Percentiles rank a stretch among this genome's conserved stretches.
These are phyloP conservation scores for Triplophysa bombifrons DNA, from an alignment of 2,797 vertebrate genomes.

Conservation along the genomic window DNA sequence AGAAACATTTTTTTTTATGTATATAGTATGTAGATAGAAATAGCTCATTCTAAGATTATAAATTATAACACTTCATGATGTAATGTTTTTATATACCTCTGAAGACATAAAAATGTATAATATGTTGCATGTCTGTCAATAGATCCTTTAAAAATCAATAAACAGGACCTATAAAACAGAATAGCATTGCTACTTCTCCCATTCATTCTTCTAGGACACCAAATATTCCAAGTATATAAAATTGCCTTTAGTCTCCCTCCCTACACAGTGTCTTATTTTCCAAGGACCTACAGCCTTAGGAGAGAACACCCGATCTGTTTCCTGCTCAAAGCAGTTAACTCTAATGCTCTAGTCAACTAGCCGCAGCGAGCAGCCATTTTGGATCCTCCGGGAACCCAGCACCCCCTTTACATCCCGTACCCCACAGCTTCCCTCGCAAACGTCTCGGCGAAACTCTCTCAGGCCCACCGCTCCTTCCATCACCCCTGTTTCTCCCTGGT, in stretches of 20 bases:
- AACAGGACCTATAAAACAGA: too few species aligned
- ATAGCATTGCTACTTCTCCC: too few species aligned
- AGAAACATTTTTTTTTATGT: too few species aligned
- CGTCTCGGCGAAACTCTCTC: constrained; percentile 33
- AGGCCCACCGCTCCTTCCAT: constrained; percentile 12
- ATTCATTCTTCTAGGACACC: too few species aligned
- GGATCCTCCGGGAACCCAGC: constrained; percentile 38
- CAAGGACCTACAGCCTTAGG: constrained; percentile 3
- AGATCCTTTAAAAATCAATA: too few species aligned
- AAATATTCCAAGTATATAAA: neutral
- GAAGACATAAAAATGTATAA: too few species aligned
- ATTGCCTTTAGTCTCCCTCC: neutral
- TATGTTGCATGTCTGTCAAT: too few species aligned
- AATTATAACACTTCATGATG: too few species aligned
- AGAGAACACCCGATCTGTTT: constrained; percentile 2
- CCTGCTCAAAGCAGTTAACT: constrained; percentile 20
- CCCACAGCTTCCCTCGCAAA: constrained; percentile 35
- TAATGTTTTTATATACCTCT: too few species aligned
- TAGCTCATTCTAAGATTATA: too few species aligned
- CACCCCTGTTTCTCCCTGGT: constrained; percentile 64
- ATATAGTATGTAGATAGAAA: too few species aligned
- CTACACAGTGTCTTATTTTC: constrained; percentile 6
- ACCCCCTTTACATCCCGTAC: constrained; percentile 3
- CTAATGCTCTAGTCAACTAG: constrained; percentile 6
- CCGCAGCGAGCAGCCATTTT: constrained; percentile 19